Evolutionary conservation across 2,797 vertebrate species (phyloP).

Genomic region (Propithecus perrieri): DNA sequence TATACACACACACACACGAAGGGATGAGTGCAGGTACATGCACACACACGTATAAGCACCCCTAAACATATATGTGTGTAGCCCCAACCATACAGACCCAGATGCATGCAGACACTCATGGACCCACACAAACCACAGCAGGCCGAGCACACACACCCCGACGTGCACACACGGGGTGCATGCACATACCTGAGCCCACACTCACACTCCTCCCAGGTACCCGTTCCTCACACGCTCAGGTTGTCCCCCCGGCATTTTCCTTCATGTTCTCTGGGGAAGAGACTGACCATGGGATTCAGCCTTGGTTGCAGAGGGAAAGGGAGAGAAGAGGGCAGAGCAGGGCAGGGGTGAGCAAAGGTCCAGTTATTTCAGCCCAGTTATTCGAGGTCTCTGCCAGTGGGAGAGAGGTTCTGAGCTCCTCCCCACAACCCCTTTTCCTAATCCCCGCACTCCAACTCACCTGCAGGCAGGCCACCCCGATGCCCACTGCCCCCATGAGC

Average conservation of each 20-base stretch:
- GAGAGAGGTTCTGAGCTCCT: background rate
- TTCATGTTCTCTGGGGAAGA: background rate
- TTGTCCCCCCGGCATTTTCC: background rate
- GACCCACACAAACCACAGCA: background rate
- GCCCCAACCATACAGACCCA: background rate
- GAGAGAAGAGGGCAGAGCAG: background rate
- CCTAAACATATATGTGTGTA: background rate
- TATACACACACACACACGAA: background rate
- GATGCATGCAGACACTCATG: background rate
- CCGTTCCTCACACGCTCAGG: slow-evolving; percentile 30
- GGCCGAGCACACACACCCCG: background rate
- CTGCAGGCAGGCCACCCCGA: slow-evolving; percentile 93
- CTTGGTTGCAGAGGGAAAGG: background rate
- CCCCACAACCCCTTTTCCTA: rapidly evolving
- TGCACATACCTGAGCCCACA: slow-evolving; percentile 37
- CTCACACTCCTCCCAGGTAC: background rate
- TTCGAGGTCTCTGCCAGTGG: background rate
- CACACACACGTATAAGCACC: background rate
- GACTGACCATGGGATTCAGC: background rate
- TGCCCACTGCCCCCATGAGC: slow-evolving; percentile 91
- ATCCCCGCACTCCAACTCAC: slow-evolving; percentile 76
- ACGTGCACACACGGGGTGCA: background rate
- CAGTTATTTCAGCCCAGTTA: background rate
- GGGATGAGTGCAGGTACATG: background rate
- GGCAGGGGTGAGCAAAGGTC: rapidly evolving